Evolutionary conservation across 2,113 vertebrate species (phyloP), one percentile per base, ranked within the genome.

Genomic region (Nansenia antarctica): DNA sequence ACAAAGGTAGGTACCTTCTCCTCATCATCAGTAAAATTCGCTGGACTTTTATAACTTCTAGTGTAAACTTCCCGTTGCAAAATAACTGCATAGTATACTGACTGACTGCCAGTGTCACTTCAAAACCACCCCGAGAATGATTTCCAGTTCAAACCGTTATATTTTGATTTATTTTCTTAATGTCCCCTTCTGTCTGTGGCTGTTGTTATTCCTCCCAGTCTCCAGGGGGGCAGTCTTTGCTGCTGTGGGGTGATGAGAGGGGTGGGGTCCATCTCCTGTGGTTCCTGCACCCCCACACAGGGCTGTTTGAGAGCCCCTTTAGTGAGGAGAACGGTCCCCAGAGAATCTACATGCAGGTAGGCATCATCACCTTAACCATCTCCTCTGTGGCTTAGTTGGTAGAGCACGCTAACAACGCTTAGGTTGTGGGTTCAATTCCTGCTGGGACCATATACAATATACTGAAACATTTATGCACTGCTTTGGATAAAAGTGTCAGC

Each of bases 241-340:
- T 87, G 68, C 39, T 88, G 3, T 78, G 87, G 81, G 84, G 85
- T 18, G 84, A 90, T 64, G 87, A 90, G 42, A 87, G 55, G 22
- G 88, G 87, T 62, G 82, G 77, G 18, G 62, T 90, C 15, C 81
- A 82, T 47, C 47, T 91, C 47, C 29, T 92, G 66, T 73, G 79
- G 74, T 87, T 88, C 67, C 79, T 92, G 47, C 68, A 80, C 8
- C 85, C 82, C 15, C 77, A 45, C 2, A 76, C 79, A 37, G 76
- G 78, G 30, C 68, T 91, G 65, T 90, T 90, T 72, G 88, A 85
- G 39, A 87, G 63, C 1, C 67, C 66, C 3, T 76, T 85, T 29
- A 82, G 62, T 29, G 66, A 72, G 39, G 65, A 79, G 15, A 57
- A 34, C 0, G 63, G 68, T 3, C 83, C 70, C 3, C 78, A 79